Percentiles rank a stretch among this genome's conserved stretches.
These are phyloP conservation scores for Belgica antarctica DNA, from an alignment of 2,888 invertebrate species.

Conservation along the genomic window DNA sequence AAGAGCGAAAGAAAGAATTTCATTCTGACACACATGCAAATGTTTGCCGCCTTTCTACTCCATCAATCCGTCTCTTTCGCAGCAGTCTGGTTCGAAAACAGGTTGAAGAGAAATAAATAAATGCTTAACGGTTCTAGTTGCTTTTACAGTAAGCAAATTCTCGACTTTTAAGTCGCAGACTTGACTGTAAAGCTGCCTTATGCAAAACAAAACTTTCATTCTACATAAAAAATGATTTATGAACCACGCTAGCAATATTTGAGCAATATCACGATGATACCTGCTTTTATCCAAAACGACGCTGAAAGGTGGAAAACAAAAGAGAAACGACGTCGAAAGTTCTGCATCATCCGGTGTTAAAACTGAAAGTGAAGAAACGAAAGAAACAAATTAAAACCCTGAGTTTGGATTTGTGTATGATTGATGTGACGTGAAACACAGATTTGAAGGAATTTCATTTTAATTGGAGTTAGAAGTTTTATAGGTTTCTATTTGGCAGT, in stretches of 20 bases:
- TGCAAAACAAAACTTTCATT: background rate
- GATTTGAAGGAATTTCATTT: too few species aligned
- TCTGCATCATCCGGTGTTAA: background rate
- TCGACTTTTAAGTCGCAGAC: background rate
- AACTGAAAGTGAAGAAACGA: background rate
- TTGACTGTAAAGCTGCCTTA: background rate
- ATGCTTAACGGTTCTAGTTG: constrained; percentile 24
- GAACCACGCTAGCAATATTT: constrained; percentile 8
- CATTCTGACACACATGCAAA: constrained; percentile 12
- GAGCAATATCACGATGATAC: constrained; percentile 27
- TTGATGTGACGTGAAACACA: too few species aligned
- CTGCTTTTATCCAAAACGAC: background rate
- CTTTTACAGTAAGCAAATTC: background rate
- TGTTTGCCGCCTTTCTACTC: background rate
- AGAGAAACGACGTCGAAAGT: constrained; percentile 23
- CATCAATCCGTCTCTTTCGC: constrained; percentile 10
- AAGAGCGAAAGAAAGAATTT: background rate
- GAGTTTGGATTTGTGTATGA: too few species aligned
- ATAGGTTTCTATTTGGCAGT: too few species aligned
- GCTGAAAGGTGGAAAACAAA: constrained; percentile 2
- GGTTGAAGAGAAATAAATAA: constrained; percentile 24
- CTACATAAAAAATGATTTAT: constrained; percentile 35
- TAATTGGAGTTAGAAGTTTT: too few species aligned
- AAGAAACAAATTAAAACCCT: too few species aligned
- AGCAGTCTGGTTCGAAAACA: background rate